These are phyloP conservation scores for Netelia inedita DNA, from an alignment of 2,888 invertebrate genomes.

Conservation along the genomic window DNA sequence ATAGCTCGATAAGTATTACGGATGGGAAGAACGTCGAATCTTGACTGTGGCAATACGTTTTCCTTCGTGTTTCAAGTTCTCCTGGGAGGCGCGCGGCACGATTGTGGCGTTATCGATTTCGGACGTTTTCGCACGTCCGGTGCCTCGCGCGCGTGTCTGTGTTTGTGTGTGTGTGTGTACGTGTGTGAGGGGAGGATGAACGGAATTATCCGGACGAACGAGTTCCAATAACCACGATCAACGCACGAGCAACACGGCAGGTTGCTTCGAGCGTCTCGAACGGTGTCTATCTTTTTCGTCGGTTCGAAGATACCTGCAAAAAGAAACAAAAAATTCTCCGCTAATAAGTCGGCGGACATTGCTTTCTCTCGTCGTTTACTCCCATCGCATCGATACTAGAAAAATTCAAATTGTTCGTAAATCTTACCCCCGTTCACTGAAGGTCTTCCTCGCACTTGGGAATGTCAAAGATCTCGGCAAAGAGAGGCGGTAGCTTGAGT, in stretches of 20 bases:
- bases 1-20: neutral
- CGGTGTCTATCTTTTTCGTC: conserved; percentile 22
- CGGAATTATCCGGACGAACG: conserved; percentile 52
- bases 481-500: conserved; percentile 95
- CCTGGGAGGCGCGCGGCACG: conserved; percentile 40
- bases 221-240: conserved; percentile 37
- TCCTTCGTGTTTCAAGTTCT: neutral
- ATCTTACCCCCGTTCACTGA: conserved; percentile 80
- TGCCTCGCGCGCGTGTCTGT: neutral
- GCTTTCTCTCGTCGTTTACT: neutral
- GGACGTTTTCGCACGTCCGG: conserved; percentile 52
- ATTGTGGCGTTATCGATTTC: conserved; percentile 66
- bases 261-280: conserved; percentile 27
- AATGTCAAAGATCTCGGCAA: conserved; percentile 99
- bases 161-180: no score
- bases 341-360: neutral
- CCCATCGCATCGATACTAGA: neutral
- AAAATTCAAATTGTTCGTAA: no score
- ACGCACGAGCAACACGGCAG: conserved; percentile 16
- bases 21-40: conserved; percentile 15
- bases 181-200: neutral
- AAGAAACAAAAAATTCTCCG: conserved; percentile 52
- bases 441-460: conserved; percentile 92
- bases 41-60: conserved; percentile 34
- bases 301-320: conserved; percentile 48